Percentiles rank a stretch among this genome's conserved stretches.
phyloP scores from a whole-genome alignment of 1,140 invertebrate species.

The Plectrocnemia conspersa region DNA sequence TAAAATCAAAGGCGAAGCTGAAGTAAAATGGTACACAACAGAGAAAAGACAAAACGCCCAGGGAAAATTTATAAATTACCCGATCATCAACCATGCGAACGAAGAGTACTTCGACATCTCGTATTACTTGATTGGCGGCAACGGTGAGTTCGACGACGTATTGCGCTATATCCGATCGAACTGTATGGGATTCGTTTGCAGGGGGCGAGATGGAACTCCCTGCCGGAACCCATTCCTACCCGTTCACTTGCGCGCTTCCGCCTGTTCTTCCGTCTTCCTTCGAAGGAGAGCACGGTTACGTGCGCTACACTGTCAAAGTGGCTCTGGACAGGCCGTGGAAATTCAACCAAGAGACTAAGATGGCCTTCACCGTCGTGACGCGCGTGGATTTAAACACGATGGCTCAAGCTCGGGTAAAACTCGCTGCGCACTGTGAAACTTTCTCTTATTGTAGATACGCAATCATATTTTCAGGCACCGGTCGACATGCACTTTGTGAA shows the following conservation, averaged over 20 bases:
- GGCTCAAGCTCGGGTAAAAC: conserved; percentile 48
- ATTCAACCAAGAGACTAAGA: conserved; percentile 80
- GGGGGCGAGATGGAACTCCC: conserved; percentile 66
- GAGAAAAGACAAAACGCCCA: conserved; percentile 48
- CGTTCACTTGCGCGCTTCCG: conserved; percentile 65
- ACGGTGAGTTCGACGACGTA: conserved; percentile 52
- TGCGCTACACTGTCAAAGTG: conserved; percentile 78
- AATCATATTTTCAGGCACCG: conserved; percentile 46
- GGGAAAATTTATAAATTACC: conserved; percentile 54
- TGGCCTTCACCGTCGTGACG: conserved; percentile 78
- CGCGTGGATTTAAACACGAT: conserved; percentile 78
- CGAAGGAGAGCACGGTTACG: conserved; percentile 74
- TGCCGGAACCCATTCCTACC: conserved; percentile 65
- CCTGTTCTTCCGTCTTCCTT: conserved; percentile 75
- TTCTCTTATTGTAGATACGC: neutral
- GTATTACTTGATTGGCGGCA: conserved; percentile 59
- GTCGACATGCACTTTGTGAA: conserved; percentile 54
- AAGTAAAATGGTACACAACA: conserved; percentile 64
- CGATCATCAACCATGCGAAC: conserved; percentile 52
- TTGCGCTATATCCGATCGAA: neutral
- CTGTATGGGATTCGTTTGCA: conserved; percentile 38
- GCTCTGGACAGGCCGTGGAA: conserved; percentile 82
- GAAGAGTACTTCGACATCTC: conserved; percentile 66
- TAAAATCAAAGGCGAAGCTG: conserved; percentile 65
- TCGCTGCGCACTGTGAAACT: too few relatives aligned